Evolutionary conservation across 1,140 invertebrate genomes (phyloP), one percentile per base, ranked within the genome.

Genomic region (Bombus sylvicola): DNA sequence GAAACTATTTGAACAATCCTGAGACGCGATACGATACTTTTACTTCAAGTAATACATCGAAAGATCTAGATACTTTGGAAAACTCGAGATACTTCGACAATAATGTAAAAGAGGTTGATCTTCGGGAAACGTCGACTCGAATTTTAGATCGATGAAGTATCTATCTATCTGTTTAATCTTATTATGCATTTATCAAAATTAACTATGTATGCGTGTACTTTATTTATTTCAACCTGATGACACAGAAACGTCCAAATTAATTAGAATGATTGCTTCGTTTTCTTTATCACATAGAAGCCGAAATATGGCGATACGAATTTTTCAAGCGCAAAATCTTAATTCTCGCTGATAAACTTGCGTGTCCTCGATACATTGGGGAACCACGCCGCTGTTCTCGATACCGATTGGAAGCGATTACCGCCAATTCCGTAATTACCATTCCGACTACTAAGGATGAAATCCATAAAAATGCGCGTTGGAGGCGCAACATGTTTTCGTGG

Each of bases 291-390:
- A 8, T 47, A 37, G 25, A n/a, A 28, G 5, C 10, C 28, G 22
- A n/a, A 57, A 37, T n/a, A 31, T 10, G 53, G 59, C 39, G 53
- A 59, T 84, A 84, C 28, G 25, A 62, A 43, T 34, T 28, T 18
- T 62, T 12, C 28, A 10, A 34, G 22, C 39, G 13, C 0, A 77
- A 34, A 84, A 84, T 78, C 41, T 31, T 39, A 10, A n/a, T 37
- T 31, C 12, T 13, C 4, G 31, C 18, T 18, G 73, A 77, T 83
- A 83, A 66, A 83, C 59, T 75, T 10, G 12, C 31, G 47, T 62
- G 37, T 74, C 1, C 39, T 81, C 22, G 28, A 43, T 47, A 62
- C 9, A 66, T 43, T 10, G n/a, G 34, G 39, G 41, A 41, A 71
- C 41, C 43, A 5, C 22, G 71, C 31, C 18, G 4, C n/a, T 22